Conservation (phyloP, 2,113 vertebrate genomes). For the Hippocampus barbouri region DNA sequence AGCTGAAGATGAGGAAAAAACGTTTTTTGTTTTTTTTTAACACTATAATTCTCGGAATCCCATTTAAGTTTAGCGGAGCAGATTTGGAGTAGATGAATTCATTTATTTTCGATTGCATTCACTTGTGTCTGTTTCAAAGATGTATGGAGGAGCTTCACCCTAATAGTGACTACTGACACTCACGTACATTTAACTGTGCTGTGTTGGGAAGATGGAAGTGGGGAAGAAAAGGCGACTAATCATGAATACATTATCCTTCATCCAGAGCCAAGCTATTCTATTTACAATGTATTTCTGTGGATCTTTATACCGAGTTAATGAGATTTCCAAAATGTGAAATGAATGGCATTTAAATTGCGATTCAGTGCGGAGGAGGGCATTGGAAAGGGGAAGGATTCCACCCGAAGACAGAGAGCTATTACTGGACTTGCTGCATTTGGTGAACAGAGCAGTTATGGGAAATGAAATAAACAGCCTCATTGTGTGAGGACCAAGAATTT, state of each 20-base stretch:
- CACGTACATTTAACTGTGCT: conserved; percentile 43
- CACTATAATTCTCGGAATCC: not conserved
- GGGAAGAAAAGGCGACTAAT: conserved; percentile 52
- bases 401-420: conserved; percentile 61
- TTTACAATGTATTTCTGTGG: conserved; percentile 66
- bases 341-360: conserved; percentile 68
- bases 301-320: conserved; percentile 68
- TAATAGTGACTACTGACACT: conserved; percentile 54
- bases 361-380: conserved; percentile 52
- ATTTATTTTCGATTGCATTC: conserved; percentile 25
- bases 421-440: conserved; percentile 36
- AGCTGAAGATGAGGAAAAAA: not conserved
- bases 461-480: conserved; percentile 43
- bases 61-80: not conserved
- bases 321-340: conserved; percentile 72
- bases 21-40: not conserved
- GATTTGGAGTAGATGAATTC: conserved; percentile 17
- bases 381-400: conserved; percentile 53
- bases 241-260: conserved; percentile 62
- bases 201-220: conserved; percentile 32
- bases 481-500: conserved; percentile 40
- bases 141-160: conserved; percentile 45
- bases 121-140: conserved; percentile 49
- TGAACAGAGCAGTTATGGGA: conserved; percentile 43
- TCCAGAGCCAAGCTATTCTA: conserved; percentile 63